A percentile compares a stretch with the other conserved stretches of the same genome.
Evolutionary conservation across 2,797 vertebrate species (phyloP).

Genomic region (Pterois miles): DNA sequence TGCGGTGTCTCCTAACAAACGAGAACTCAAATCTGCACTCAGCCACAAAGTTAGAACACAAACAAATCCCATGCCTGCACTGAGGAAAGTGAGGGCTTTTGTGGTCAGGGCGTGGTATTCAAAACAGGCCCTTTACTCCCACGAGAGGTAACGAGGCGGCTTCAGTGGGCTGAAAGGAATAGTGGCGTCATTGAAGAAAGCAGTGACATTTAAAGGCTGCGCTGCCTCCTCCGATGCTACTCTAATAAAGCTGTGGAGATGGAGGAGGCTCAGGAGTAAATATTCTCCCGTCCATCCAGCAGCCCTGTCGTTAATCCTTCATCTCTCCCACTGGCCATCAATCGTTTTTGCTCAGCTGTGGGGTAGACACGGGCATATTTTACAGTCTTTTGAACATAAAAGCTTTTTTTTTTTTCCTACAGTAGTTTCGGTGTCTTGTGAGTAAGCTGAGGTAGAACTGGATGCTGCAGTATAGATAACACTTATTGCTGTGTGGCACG

Average conservation of each 20-base stretch:
- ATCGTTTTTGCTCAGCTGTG: conserved; percentile 9
- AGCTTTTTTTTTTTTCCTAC: neutral
- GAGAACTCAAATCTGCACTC: conserved; percentile 17
- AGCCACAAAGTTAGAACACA: conserved; percentile 34
- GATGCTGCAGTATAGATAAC: neutral
- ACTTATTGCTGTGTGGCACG: neutral
- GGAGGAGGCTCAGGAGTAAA: conserved; percentile 59
- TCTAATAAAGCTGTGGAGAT: conserved; percentile 62
- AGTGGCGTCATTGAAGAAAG: conserved; percentile 45
- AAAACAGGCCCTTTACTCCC: conserved; percentile 59
- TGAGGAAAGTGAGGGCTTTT: conserved; percentile 26
- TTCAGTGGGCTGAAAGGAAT: conserved; percentile 60
- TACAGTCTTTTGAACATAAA: neutral
- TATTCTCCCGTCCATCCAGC: conserved; percentile 47
- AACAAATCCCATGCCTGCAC: conserved; percentile 27
- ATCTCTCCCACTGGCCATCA: conserved; percentile 44
- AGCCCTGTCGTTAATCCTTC: conserved; percentile 49
- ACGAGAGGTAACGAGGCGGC: conserved; percentile 40
- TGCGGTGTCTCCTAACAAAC: conserved; percentile 3
- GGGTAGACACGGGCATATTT: neutral
- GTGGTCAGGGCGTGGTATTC: conserved; percentile 62
- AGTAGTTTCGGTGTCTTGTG: neutral
- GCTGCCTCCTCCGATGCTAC: conserved; percentile 37
- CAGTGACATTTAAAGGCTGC: conserved; percentile 73
- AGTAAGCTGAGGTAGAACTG: conserved; percentile 6